These are phyloP conservation scores for Coregonus ussuriensis DNA, from an alignment of 2,797 vertebrate species.

Conservation along the genomic window DNA sequence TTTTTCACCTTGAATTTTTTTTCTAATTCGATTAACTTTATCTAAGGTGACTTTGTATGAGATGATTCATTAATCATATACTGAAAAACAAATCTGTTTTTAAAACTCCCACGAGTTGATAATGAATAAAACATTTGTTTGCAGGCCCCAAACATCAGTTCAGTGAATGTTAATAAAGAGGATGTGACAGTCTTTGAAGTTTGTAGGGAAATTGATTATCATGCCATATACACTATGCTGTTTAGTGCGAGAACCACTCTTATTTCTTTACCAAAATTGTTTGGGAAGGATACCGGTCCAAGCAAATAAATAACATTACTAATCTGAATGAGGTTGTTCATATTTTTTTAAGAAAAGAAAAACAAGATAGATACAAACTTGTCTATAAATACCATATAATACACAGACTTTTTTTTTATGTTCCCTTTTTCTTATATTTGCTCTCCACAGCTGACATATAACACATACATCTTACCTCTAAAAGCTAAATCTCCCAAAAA, in stretches of 20 bases:
- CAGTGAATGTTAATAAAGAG: constrained; percentile 61
- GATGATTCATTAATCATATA: constrained; percentile 12
- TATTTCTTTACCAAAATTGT: background rate
- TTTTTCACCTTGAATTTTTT: constrained; percentile 41
- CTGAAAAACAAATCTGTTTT: constrained; percentile 25
- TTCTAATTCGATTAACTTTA: constrained; percentile 48
- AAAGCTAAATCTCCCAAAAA: background rate
- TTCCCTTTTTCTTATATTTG: background rate
- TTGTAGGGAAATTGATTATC: constrained; percentile 40
- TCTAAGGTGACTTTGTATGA: constrained; percentile 49
- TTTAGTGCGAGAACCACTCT: background rate
- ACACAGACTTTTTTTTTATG: background rate
- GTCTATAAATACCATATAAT: background rate
- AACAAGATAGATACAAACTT: background rate
- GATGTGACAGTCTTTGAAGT: constrained; percentile 46
- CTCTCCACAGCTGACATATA: background rate
- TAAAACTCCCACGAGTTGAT: constrained; percentile 40
- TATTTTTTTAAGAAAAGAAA: background rate
- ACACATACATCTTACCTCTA: background rate
- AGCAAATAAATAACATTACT: background rate
- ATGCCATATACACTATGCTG: constrained; percentile 10
- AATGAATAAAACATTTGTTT: constrained; percentile 78
- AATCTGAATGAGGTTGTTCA: background rate
- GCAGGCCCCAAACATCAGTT: constrained; percentile 52
- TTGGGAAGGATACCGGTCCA: background rate